phyloP scores from a whole-genome alignment of 64 coral and sea anemone genomes.

The Catalaphyllia jardinei region DNA sequence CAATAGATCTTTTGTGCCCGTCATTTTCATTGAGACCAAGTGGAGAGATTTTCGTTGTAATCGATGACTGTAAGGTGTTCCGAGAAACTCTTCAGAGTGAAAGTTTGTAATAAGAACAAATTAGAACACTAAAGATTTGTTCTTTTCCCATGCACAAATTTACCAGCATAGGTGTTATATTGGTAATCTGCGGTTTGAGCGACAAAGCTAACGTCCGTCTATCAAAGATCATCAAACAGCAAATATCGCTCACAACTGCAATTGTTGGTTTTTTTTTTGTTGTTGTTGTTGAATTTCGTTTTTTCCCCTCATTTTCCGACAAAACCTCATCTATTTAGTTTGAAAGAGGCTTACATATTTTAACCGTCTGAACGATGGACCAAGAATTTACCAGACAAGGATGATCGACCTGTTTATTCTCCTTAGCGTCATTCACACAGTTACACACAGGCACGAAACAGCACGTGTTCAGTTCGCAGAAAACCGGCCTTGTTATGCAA shows the following conservation, averaged over 20 bases:
- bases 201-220: too few relatives aligned
- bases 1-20: neutral
- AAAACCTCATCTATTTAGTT: too few relatives aligned
- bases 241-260: too few relatives aligned
- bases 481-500: slow-evolving; percentile 9
- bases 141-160: too few relatives aligned
- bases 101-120: neutral
- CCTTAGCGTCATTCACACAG: neutral
- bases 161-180: too few relatives aligned
- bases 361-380: neutral
- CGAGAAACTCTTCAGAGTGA: neutral
- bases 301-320: too few relatives aligned
- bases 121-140: too few relatives aligned
- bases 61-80: neutral
- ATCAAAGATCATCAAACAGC: too few relatives aligned
- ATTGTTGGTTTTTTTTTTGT: too few relatives aligned
- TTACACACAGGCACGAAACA: neutral
- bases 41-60: neutral
- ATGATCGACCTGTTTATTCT: neutral
- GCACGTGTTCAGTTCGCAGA: neutral
- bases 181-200: too few relatives aligned
- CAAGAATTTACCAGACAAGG: neutral
- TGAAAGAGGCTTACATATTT: neutral
- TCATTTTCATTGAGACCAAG: neutral
- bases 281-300: too few relatives aligned